Base-by-base conservation (phyloP, 2,113 vertebrate genomes). In the Proterorhinus semilunaris region DNA sequence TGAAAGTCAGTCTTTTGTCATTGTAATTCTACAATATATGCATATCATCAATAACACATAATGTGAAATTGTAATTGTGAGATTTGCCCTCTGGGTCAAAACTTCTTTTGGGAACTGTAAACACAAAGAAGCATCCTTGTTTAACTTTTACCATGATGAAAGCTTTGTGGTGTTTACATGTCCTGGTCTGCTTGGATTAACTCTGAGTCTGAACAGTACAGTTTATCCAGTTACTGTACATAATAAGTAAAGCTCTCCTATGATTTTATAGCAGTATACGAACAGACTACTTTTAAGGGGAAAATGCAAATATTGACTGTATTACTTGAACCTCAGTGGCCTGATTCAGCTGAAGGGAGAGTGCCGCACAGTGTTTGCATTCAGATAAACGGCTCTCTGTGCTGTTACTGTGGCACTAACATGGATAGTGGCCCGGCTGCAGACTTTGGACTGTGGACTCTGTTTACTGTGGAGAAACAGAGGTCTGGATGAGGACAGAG, bases 291-390 rank as follows among this genome's bases (percentile, higher is more conserved):
- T 61, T 55, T 65, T 68, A 69, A 72, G 49, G 76, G 63, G 66
- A 74, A 66, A 71, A 53, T 82, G 71, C 71, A 86, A 89, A 91
- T 90, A 90, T 87, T 90, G 81, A 83, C 79, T 71, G 72, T 82
- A 73, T 74, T 71, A 69, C 79, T 82, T 88, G 88, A 89, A 91
- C 85, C 83, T 83, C 62, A 59, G 69, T 62, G 71, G 72, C 74
- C 68, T 6, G 51, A 61, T 65, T 73, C 62, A 79, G 75, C 72
- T 44, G 62, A 68, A 67, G 80, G 70, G 71, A 78, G 64, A 50
- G 71, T 64, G 73, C 71, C 13, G 46, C 79, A 47, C 21, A 63
- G 62, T 83, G 76, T 92, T 91, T 91, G 76, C 82, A 79, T 85
- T 75, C 70, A 55, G 84, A 88, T 89, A 86, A 86, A 81, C 51